A percentile compares a stretch with the other conserved stretches of the same genome.
Evolutionary conservation across 2,888 invertebrate genomes (phyloP).

Genomic region (Lagria hirta): DNA sequence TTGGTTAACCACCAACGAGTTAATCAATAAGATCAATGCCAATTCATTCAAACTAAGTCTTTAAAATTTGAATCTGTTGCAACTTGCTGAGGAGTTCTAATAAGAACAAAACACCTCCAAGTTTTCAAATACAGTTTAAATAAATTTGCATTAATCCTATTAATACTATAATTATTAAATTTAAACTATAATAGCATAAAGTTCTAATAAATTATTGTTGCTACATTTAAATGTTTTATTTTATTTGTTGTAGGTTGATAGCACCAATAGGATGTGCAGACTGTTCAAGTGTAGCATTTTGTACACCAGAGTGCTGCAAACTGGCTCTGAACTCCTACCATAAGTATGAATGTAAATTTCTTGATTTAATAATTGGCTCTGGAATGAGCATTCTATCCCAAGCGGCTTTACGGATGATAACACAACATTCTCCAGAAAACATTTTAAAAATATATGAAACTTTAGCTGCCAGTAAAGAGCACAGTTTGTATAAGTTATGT

Average conservation of each 20-base stretch:
- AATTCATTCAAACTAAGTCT: too few relatives aligned
- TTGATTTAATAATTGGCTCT: conserved; percentile 72
- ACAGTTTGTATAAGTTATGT: conserved; percentile 62
- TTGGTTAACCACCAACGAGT: too few relatives aligned
- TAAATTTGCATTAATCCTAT: too few relatives aligned
- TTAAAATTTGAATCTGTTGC: too few relatives aligned
- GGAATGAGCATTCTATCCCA: conserved; percentile 79
- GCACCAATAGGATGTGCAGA: conserved; percentile 71
- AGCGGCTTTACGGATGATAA: conserved; percentile 75
- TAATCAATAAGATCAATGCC: too few relatives aligned
- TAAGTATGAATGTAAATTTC: conserved; percentile 71
- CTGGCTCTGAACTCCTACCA: conserved; percentile 69
- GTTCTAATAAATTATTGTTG: too few relatives aligned
- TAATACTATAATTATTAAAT: too few relatives aligned
- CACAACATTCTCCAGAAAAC: conserved; percentile 62
- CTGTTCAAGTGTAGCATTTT: conserved; percentile 79
- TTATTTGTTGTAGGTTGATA: conserved; percentile 58
- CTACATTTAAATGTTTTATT: too few relatives aligned
- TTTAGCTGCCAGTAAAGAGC: conserved; percentile 2
- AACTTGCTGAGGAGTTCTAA: too few relatives aligned
- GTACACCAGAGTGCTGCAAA: conserved; percentile 66
- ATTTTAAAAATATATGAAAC: conserved; percentile 57
- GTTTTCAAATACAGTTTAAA: too few relatives aligned
- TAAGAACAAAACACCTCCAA: too few relatives aligned
- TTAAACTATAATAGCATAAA: too few relatives aligned